These are phyloP conservation scores for Hermetia illucens DNA, from an alignment of 1,140 invertebrate genomes.

Conservation along the genomic window DNA sequence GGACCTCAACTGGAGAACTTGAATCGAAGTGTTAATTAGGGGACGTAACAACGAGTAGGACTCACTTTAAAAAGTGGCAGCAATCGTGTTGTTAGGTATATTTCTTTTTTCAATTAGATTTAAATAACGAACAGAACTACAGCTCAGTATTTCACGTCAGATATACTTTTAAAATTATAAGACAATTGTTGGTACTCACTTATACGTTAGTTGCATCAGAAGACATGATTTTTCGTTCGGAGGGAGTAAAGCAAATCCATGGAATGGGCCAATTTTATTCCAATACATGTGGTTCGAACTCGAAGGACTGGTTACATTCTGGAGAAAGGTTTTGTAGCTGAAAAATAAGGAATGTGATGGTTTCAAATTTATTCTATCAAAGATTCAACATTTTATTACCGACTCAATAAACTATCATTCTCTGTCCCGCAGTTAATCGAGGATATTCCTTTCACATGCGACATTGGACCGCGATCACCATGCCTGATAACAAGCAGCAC, in stretches of 20 bases:
- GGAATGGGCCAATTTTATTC: constrained; percentile 66
- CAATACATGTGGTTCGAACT: constrained; percentile 45
- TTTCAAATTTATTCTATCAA: constrained; percentile 17
- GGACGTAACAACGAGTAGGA: no score
- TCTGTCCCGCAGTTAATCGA: constrained; percentile 58
- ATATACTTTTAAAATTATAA: constrained; percentile 2
- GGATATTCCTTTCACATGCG: constrained; percentile 59
- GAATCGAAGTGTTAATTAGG: no score
- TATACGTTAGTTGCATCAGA: constrained; percentile 56
- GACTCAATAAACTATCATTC: constrained; percentile 33
- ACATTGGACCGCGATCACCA: constrained; percentile 73
- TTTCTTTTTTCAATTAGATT: no score
- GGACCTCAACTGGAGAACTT: no score
- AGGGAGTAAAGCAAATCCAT: constrained; percentile 64
- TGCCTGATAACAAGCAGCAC: constrained; percentile 63
- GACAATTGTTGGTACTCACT: constrained; percentile 21
- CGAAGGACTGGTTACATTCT: constrained; percentile 33
- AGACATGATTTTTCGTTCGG: constrained; percentile 40
- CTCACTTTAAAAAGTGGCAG: no score
- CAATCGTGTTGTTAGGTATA: no score
- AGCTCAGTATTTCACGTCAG: no score
- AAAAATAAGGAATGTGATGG: background rate
- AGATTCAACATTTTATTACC: constrained; percentile 26
- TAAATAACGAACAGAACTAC: no score
- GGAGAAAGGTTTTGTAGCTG: constrained; percentile 42